Evolutionary conservation across 2,888 invertebrate species (phyloP), one percentile per base, ranked within the genome.

Genomic region (Aleiodes testaceus): DNA sequence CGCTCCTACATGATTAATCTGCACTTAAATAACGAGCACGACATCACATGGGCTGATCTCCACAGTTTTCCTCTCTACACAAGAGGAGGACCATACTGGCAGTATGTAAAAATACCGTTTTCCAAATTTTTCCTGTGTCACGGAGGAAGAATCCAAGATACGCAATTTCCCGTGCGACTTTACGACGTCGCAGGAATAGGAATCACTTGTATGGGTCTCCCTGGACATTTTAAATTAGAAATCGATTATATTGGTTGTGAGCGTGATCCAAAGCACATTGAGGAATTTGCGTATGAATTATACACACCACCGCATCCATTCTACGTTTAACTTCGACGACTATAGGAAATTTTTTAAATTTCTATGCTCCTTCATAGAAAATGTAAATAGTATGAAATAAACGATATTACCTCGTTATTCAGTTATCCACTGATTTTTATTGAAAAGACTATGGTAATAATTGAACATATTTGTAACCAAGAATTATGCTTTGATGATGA

Each of bases 81-180:
- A 0, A 92, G 98, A 88, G 99, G 99, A 47, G 98, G 99, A 0
- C 99, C 99, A 0, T 98, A 99, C 86, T 99, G 99, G 99, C 99
- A 99, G 89, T 77, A 79, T 73, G 91, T 92, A 50, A 89, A 94
- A 95, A 95, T 98, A 82, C 98, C 98, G 1, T 97, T 98, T 88
- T 97, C 97, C 9, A 97, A 97, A 87, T 98, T 98, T 84, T 92
- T 94, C 77, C 88, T 95, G 44, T 90, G 92, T 2, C 92, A 93
- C 2, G 96, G 95, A 88, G 98, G 98, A 2, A 89, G 94, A 20
- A 86, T 97, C 42, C 97, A 97, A 88, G 97, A 97, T 85, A 91
- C 89, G 68, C 98, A 97, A 85, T 85, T 79, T 20, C 88, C 91
- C 2, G 87, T 97, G 53, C 88, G 90, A 0, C 82, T 92, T 36